These are phyloP conservation scores for Linyphia triangularis DNA, from an alignment of 2,888 invertebrate species.

Conservation along the genomic window DNA sequence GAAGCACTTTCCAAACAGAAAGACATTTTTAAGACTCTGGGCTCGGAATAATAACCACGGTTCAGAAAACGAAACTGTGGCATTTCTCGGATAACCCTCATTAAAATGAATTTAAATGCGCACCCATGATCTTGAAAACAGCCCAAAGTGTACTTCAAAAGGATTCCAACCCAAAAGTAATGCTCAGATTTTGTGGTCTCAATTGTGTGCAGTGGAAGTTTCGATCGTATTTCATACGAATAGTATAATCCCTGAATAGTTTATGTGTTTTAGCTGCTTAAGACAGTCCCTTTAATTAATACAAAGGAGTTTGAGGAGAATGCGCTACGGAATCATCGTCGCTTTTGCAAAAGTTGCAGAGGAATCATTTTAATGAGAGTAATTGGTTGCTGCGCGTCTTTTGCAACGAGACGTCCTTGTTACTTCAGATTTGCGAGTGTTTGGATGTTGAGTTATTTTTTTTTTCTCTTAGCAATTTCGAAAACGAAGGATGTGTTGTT, in stretches of 20 bases:
- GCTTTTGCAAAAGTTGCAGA: not conserved
- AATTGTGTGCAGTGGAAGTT: not conserved
- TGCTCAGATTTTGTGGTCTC: not conserved
- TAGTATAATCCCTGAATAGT: slow-evolving; percentile 26
- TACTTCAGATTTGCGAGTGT: not conserved
- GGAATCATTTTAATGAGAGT: slow-evolving; percentile 51
- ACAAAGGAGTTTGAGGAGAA: not conserved
- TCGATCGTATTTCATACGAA: slow-evolving; percentile 13
- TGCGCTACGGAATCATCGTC: not conserved
- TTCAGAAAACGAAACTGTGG: too few relatives aligned
- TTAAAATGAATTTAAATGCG: not conserved
- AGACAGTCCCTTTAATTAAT: slow-evolving; percentile 40
- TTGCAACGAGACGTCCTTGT: not conserved
- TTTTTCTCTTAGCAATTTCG: not conserved
- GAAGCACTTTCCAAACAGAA: too few relatives aligned
- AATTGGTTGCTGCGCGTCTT: slow-evolving; percentile 39
- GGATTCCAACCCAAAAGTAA: not conserved
- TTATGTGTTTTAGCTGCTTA: slow-evolving; percentile 3
- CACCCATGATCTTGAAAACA: not conserved
- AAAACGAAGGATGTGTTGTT: not conserved
- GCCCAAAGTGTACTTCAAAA: not conserved
- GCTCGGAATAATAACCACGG: too few relatives aligned
- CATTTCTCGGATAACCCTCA: not conserved
- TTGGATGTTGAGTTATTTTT: not conserved
- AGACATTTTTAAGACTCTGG: too few relatives aligned